phyloP scores from a whole-genome alignment of 2,113 vertebrate species.

The Leucoraja erinaceus region DNA sequence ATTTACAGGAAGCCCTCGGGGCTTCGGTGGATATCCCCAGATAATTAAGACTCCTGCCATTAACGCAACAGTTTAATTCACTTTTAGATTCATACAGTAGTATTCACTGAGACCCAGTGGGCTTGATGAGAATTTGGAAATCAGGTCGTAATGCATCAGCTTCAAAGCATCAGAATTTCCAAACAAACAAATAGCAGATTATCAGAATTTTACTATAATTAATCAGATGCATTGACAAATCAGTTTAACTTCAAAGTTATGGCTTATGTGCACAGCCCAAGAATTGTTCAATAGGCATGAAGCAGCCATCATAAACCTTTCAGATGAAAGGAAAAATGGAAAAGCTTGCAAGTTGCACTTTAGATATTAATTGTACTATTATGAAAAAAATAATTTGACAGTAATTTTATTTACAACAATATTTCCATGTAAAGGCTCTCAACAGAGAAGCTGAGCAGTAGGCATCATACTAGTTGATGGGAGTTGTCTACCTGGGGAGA shows the following conservation, averaged over 20 bases:
- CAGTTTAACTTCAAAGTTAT: too few species aligned
- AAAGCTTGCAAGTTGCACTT: not conserved
- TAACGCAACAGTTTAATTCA: not conserved
- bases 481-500: not conserved
- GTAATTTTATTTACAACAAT: constrained; percentile 35
- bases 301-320: not conserved
- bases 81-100: too few species aligned
- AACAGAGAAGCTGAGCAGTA: not conserved
- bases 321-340: not conserved
- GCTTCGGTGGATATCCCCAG: too few species aligned
- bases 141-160: too few species aligned
- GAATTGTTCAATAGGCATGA: not conserved
- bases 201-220: too few species aligned
- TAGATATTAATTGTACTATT: not conserved
- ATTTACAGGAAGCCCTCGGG: too few species aligned
- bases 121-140: too few species aligned
- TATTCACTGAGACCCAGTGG: too few species aligned
- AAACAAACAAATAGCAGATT: too few species aligned
- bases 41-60: too few species aligned
- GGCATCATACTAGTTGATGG: not conserved
- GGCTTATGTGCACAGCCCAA: not conserved
- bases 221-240: too few species aligned
- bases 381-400: not conserved
- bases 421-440: not conserved
- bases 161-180: too few species aligned